Conservation (phyloP, 92 coral and sea anemone genomes). For the Heteractis magnifica region DNA sequence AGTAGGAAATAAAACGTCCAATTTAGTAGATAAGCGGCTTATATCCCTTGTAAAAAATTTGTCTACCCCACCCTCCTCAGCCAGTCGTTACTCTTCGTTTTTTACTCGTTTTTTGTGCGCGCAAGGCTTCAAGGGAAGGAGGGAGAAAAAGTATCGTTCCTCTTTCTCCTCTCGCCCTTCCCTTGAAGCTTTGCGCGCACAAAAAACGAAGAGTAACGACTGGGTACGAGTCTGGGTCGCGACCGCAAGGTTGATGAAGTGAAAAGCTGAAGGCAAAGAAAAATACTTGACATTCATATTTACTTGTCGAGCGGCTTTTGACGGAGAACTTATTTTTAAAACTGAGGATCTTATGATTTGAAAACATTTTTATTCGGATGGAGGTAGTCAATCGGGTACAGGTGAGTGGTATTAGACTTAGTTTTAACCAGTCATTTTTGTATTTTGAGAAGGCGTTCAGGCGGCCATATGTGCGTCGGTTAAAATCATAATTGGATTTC, state of each 20-base stretch:
- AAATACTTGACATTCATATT: not conserved
- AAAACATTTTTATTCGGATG: not conserved
- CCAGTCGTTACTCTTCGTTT: too few relatives aligned
- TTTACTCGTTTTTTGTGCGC: not conserved
- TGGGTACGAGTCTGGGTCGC: not conserved
- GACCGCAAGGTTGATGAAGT: not conserved
- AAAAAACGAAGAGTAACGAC: too few relatives aligned
- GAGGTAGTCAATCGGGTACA: not conserved
- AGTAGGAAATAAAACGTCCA: too few relatives aligned
- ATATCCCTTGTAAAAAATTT: not conserved
- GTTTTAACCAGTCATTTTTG: not conserved
- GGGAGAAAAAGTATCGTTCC: not conserved
- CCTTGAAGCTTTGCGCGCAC: too few relatives aligned
- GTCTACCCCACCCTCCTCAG: not conserved
- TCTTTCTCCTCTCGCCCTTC: too few relatives aligned
- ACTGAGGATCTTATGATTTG: not conserved
- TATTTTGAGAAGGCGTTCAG: not conserved
- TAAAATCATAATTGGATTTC: not conserved
- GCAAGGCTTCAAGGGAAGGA: not conserved
- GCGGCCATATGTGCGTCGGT: constrained; percentile 11
- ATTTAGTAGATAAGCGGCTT: too few relatives aligned
- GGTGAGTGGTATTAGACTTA: not conserved
- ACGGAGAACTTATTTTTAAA: not conserved
- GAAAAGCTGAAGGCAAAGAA: constrained; percentile 3
- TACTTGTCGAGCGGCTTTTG: not conserved